Evolutionary conservation across 2,888 invertebrate species (phyloP), one percentile per base, ranked within the genome.

Genomic region (Drosophila dives): DNA sequence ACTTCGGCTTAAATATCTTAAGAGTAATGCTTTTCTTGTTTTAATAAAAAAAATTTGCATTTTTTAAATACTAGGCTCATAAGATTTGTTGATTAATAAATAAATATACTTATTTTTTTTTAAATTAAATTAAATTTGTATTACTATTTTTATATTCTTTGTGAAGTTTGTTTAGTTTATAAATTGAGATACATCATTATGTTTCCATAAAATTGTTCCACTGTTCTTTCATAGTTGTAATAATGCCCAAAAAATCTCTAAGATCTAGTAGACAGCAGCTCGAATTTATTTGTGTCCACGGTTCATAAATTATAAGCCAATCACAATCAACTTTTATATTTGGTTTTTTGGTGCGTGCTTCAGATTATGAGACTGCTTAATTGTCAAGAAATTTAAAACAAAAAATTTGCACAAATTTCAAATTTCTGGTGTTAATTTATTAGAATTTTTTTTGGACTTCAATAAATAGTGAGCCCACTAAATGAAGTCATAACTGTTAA

Each of bases 401-500:
- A 23, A 8, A 61, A 73, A 81, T 86, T 83, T 64, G 71, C 68
- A 73, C 75, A 78, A 74, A 72, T 75, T 74, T 67, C 49, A 64
- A 68, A 80, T 75, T 80, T 58, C 33, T 71, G n/a, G 54, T n/a
- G 49, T 51, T 81, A 64, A 71, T 78, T 81, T 75, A 81, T 82
- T 58, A 34, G 15, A 32, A 29, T n/a, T 38, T 26, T 36, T 42
- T 59, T 36, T 48, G 48, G 34, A 50, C 64, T 58, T 49, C 61
- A 70, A 69, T 56, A 38, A 53, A 75, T 63, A 38, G 20, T 55
- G 32, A 23, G 64, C 12, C 50, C 38, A 51, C 40, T 45, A 48
- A 86, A 89, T 90, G 77, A 85, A 90, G 86, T 68, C 81, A 83
- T 86, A 86, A 75, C 75, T 71, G 64, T 75, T 65, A 73, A 87